Conservation (phyloP, 2,113 vertebrate genomes). For the Brachyhypopomus occidentalis region DNA sequence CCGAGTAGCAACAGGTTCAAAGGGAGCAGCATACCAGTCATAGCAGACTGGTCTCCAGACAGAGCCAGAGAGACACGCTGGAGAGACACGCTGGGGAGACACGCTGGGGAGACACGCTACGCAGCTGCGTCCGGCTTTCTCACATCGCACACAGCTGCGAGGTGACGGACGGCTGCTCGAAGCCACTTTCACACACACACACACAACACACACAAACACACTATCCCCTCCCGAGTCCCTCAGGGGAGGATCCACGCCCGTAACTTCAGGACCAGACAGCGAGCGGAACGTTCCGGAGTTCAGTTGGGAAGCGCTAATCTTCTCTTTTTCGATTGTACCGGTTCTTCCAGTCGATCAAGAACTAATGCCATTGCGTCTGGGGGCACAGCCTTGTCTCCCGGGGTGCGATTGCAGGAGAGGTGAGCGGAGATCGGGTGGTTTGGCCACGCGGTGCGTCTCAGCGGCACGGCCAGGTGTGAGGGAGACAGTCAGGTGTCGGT, state of each 20-base stretch:
- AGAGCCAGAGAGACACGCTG: slow-evolving; percentile 41
- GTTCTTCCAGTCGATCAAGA: slow-evolving; percentile 21
- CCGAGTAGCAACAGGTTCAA: slow-evolving; percentile 78
- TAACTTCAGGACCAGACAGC: slow-evolving; percentile 58
- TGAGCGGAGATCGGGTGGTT: slow-evolving; percentile 34
- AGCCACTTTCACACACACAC: slow-evolving; percentile 12
- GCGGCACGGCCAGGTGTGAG: slow-evolving; percentile 61
- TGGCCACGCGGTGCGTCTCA: slow-evolving; percentile 39
- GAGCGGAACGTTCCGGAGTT: slow-evolving; percentile 53
- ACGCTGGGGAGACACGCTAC: slow-evolving; percentile 26
- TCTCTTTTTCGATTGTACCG: slow-evolving; percentile 22
- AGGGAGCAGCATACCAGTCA: slow-evolving; percentile 65
- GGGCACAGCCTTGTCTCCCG: neutral
- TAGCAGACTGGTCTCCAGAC: slow-evolving; percentile 69
- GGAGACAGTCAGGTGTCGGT: slow-evolving; percentile 63
- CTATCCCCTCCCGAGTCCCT: neutral
- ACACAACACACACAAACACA: neutral
- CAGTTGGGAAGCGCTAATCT: slow-evolving; percentile 57
- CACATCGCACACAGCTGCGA: slow-evolving; percentile 55
- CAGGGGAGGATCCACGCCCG: slow-evolving; percentile 7
- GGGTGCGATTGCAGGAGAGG: neutral
- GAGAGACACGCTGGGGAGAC: slow-evolving; percentile 8
- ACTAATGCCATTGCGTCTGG: slow-evolving; percentile 2
- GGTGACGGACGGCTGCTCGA: slow-evolving; percentile 34
- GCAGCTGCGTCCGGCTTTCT: slow-evolving; percentile 45